A percentile compares a stretch with the other conserved stretches of the same genome.
phyloP scores from a whole-genome alignment of 1,140 invertebrate genomes.

The Meteorus sp. region DNA sequence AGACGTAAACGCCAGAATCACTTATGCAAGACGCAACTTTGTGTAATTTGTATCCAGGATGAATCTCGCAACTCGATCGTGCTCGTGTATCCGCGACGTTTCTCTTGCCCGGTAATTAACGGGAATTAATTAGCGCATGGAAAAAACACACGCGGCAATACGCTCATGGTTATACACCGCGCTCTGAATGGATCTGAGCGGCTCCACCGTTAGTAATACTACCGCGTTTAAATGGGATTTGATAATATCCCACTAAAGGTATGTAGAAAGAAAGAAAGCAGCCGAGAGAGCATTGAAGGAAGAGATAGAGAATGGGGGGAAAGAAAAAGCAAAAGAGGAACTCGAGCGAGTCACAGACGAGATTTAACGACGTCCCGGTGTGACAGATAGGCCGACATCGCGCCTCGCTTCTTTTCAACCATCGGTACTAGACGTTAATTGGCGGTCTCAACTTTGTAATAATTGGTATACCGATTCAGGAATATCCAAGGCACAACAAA shows the following conservation, averaged over 20 bases:
- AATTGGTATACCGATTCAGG: slow-evolving; percentile 25
- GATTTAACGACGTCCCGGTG: slow-evolving; percentile 32
- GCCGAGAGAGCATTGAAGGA: neutral
- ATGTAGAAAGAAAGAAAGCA: neutral
- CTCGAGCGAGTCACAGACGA: neutral
- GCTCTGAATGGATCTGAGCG: slow-evolving; percentile 28
- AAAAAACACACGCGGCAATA: slow-evolving; percentile 26
- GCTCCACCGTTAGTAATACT: slow-evolving; percentile 16
- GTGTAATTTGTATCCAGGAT: slow-evolving; percentile 36
- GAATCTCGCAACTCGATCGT: slow-evolving; percentile 35
- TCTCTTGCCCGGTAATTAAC: slow-evolving; percentile 38
- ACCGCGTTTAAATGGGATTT: slow-evolving; percentile 12
- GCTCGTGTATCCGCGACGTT: slow-evolving; percentile 29
- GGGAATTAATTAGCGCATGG: slow-evolving; percentile 39
- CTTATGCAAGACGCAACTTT: slow-evolving; percentile 32
- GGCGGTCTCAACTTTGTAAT: slow-evolving; percentile 34
- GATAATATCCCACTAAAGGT: slow-evolving; percentile 3
- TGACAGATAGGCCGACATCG: slow-evolving; percentile 31
- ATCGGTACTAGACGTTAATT: slow-evolving; percentile 29
- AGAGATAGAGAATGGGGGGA: neutral
- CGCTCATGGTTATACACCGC: slow-evolving; percentile 18
- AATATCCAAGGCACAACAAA: slow-evolving; percentile 2
- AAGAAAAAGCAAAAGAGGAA: neutral
- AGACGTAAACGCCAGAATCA: slow-evolving; percentile 20
- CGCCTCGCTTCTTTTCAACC: slow-evolving; percentile 22